These are phyloP conservation scores for Alosa sapidissima DNA, from an alignment of 2,797 vertebrate genomes.

Conservation along the genomic window DNA sequence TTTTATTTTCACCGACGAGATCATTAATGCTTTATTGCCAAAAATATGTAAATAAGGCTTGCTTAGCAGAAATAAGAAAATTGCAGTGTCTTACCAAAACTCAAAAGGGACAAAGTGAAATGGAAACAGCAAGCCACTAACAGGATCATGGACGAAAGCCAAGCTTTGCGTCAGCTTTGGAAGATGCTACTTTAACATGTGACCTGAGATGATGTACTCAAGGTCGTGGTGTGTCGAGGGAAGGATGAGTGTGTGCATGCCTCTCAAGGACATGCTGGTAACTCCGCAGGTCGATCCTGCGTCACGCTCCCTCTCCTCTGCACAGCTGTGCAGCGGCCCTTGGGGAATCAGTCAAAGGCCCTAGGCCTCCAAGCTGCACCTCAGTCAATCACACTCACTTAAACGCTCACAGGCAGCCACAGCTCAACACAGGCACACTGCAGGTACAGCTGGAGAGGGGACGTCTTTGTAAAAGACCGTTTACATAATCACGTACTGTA, in stretches of 20 bases:
- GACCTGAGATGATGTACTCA: not conserved
- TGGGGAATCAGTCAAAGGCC: constrained; percentile 3
- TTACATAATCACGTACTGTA: not conserved
- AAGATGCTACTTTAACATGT: not conserved
- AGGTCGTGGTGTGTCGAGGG: not conserved
- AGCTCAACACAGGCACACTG: not conserved
- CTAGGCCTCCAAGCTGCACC: not conserved
- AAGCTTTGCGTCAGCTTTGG: not conserved
- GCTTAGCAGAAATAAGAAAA: not conserved
- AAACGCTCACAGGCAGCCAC: not conserved
- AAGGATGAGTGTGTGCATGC: not conserved
- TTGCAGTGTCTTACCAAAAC: not conserved
- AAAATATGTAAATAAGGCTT: not conserved
- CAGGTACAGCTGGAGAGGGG: not conserved
- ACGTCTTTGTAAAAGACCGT: not conserved
- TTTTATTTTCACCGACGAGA: not conserved
- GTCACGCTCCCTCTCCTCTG: not conserved
- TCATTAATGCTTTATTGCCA: not conserved
- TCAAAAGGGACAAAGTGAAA: not conserved
- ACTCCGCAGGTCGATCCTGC: not conserved
- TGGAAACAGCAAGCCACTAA: not conserved
- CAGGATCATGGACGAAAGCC: not conserved
- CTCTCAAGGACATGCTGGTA: not conserved
- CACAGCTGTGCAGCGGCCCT: not conserved
- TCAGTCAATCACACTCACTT: constrained; percentile 15